Percentiles rank a stretch among this genome's conserved stretches.
Evolutionary conservation across 1,140 invertebrate genomes (phyloP).

Genomic region (Patella vulgata): DNA sequence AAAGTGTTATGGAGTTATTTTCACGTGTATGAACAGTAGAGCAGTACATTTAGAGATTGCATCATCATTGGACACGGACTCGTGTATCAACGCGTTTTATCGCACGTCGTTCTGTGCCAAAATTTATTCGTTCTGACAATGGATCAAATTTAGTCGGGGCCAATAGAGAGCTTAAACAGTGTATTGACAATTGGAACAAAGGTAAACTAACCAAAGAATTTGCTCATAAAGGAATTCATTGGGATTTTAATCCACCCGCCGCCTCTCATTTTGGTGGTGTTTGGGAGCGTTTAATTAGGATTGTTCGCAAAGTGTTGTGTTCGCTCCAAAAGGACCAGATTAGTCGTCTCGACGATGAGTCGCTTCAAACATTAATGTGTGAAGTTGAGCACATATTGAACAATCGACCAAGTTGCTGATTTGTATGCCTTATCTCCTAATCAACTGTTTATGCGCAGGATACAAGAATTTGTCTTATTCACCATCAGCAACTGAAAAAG

Average conservation of each 20-base stretch:
- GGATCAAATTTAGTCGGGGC: conserved; percentile 32
- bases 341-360: conserved; percentile 11
- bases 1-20: conserved; percentile 46
- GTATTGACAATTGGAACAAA: conserved; percentile 28
- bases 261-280: conserved; percentile 60
- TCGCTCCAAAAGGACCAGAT: conserved; percentile 2
- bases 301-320: conserved; percentile 14
- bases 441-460: no score
- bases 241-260: conserved; percentile 64
- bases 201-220: conserved; percentile 8
- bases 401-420: no score
- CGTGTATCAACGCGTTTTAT: conserved; percentile 38
- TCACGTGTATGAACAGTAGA: conserved; percentile 35
- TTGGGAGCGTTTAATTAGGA: conserved; percentile 53
- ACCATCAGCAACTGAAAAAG: no score
- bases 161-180: conserved; percentile 32
- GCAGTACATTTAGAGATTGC: conserved; percentile 43
- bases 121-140: conserved; percentile 14
- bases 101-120: conserved; percentile 18
- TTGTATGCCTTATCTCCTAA: no score
- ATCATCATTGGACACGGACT: conserved; percentile 20
- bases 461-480: no score
- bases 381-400: no score
- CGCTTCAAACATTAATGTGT: conserved; percentile 11
- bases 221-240: conserved; percentile 43